phyloP scores from a whole-genome alignment of 1,140 invertebrate genomes.

The Sipha flava region DNA sequence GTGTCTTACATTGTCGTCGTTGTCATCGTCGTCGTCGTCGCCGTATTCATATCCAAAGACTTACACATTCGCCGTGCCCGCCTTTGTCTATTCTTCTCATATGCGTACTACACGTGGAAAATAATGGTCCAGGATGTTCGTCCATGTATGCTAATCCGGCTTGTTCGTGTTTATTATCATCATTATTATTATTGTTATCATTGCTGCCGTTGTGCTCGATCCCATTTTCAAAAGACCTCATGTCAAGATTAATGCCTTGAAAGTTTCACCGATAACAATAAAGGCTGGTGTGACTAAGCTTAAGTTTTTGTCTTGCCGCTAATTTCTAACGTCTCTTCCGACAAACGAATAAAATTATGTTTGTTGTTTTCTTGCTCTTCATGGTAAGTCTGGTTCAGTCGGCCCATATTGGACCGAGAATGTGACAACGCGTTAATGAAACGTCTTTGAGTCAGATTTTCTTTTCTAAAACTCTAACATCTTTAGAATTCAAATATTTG shows the following conservation, averaged over 20 bases:
- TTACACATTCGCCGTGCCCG: background rate
- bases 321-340: too few species aligned
- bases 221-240: background rate
- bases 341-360: too few species aligned
- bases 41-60: background rate
- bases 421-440: too few species aligned
- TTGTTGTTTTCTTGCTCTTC: too few species aligned
- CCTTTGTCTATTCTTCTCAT: background rate
- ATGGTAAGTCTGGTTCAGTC: too few species aligned
- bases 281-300: background rate
- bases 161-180: background rate
- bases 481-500: too few species aligned
- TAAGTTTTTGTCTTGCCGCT: background rate
- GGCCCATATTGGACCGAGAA: too few species aligned
- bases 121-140: slow-evolving; percentile 9
- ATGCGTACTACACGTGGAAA: background rate
- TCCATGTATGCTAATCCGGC: slow-evolving; percentile 4
- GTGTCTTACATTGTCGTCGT: background rate
- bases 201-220: background rate
- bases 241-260: slow-evolving; percentile 19
- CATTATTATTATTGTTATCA: background rate
- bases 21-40: too few species aligned
- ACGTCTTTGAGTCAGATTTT: too few species aligned
- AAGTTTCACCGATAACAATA: background rate
- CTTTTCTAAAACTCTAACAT: too few species aligned